Conservation (phyloP, 2,888 invertebrate species). For the Plagodis pulveraria region DNA sequence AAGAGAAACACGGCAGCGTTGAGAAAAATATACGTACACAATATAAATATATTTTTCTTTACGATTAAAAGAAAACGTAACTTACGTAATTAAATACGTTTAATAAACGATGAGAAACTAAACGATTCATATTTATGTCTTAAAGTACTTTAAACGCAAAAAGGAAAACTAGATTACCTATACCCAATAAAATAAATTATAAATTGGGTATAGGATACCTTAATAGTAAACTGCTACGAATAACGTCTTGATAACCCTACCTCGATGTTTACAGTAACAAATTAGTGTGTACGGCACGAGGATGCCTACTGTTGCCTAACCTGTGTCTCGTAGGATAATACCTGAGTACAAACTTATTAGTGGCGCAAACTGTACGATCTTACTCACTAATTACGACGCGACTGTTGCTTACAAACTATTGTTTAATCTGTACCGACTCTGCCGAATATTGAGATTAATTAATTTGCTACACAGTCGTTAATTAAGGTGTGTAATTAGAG, state of each 20-base stretch:
- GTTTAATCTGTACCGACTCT: slow-evolving; percentile 16
- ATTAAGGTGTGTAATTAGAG: slow-evolving; percentile 27
- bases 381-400: slow-evolving; percentile 33
- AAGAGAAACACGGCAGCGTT: no score
- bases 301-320: slow-evolving; percentile 8
- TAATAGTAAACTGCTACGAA: slow-evolving; percentile 1
- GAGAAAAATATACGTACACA: no score
- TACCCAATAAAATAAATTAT: slow-evolving; percentile 1
- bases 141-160: no score
- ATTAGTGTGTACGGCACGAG: slow-evolving; percentile 46
- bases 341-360: slow-evolving; percentile 38
- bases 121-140: no score
- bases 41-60: no score
- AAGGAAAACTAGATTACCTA: no score
- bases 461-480: slow-evolving; percentile 34
- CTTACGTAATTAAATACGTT: no score
- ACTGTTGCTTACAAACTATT: neutral
- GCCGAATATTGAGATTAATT: slow-evolving; percentile 38
- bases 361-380: slow-evolving; percentile 26
- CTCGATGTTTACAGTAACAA: slow-evolving; percentile 52
- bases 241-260: slow-evolving; percentile 31
- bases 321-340: slow-evolving; percentile 34
- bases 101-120: no score
- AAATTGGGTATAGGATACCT: no score
- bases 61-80: no score